Evolutionary conservation across 1,140 invertebrate species (phyloP).

Genomic region (Melipona quadrifasciata): DNA sequence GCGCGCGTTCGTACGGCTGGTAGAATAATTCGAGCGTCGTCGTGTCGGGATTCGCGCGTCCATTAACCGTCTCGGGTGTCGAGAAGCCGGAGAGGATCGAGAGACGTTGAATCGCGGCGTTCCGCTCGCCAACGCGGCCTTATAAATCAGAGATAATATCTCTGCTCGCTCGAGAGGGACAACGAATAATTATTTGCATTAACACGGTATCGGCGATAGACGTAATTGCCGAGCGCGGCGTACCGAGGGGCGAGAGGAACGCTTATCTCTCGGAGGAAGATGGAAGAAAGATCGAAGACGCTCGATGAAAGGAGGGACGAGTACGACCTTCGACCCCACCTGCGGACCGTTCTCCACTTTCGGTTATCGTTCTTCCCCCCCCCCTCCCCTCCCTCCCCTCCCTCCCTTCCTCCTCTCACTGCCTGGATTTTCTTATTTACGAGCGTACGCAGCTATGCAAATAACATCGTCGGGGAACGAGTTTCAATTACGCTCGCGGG

Average conservation of each 20-base stretch:
- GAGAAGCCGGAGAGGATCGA: background rate
- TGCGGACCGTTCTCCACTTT: background rate
- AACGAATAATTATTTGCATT: slow-evolving; percentile 45
- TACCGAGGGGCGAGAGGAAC: background rate
- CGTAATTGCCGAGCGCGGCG: slow-evolving; percentile 22
- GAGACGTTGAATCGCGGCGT: background rate
- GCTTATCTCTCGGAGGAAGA: background rate
- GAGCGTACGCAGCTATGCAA: slow-evolving; percentile 6
- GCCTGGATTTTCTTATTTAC: slow-evolving; percentile 17
- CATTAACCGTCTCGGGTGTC: slow-evolving; percentile 20
- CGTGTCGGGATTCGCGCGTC: slow-evolving; percentile 18
- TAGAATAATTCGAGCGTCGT: slow-evolving; percentile 22
- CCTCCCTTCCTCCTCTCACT: background rate
- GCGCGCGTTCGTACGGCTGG: background rate
- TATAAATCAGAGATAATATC: slow-evolving; percentile 46
- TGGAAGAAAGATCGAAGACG: background rate
- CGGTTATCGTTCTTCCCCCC: background rate
- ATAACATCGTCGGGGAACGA: slow-evolving; percentile 23
- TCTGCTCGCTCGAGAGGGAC: slow-evolving; percentile 6
- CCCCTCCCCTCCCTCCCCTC: background rate
- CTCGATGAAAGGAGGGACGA: slow-evolving; percentile 7
- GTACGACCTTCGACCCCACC: background rate
- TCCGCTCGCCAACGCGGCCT: background rate
- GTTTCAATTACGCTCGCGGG: slow-evolving; percentile 7
- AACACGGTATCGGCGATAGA: slow-evolving; percentile 15